Conservation (phyloP, 2,113 vertebrate genomes). For the Fulmarus glacialis region DNA sequence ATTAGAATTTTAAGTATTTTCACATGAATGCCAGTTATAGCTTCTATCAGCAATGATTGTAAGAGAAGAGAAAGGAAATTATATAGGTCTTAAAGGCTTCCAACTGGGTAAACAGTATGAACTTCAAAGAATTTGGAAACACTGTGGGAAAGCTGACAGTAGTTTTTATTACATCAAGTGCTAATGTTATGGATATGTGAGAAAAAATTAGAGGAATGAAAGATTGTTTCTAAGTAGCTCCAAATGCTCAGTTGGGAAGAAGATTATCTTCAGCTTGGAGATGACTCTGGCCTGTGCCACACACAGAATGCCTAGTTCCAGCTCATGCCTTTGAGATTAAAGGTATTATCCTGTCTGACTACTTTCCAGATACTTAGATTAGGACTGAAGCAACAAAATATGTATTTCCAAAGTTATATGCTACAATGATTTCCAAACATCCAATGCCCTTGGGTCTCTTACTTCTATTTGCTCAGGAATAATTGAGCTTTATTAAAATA, state of each 20-base stretch:
- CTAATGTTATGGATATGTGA: background rate
- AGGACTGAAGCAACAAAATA: background rate
- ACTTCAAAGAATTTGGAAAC: background rate
- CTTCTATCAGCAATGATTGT: background rate
- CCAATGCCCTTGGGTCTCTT: background rate
- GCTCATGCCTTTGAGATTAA: background rate
- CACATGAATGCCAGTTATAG: background rate
- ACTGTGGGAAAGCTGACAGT: background rate
- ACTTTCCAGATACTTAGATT: background rate
- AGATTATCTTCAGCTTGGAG: background rate
- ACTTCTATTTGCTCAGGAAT: background rate
- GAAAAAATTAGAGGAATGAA: background rate
- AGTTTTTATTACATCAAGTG: background rate
- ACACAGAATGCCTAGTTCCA: background rate
- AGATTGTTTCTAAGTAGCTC: background rate
- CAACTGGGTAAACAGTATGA: background rate
- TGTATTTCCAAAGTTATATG: background rate
- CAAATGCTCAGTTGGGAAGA: background rate
- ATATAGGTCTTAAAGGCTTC: background rate
- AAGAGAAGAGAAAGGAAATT: background rate
- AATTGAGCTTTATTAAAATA: background rate
- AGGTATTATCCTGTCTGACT: background rate
- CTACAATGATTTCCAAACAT: background rate
- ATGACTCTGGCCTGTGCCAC: background rate
- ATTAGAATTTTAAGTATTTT: background rate